Evolutionary conservation across 2,113 vertebrate species (phyloP), one percentile per base, ranked within the genome.

Genomic region (Cyprinus carpio): DNA sequence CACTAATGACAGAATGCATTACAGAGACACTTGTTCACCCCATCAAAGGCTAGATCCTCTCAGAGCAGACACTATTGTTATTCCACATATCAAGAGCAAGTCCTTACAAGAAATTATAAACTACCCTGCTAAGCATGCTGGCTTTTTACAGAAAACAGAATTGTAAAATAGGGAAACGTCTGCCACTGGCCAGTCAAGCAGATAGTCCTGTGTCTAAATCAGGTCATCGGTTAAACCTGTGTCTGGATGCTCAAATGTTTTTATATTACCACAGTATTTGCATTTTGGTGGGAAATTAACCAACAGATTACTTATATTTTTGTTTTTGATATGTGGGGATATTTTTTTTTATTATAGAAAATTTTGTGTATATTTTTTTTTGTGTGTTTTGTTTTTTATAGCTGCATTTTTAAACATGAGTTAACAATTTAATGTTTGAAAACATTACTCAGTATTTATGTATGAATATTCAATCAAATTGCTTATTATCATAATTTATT

Each of bases 1-100:
- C 64, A 78, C 65, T 85, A 87, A 86, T 77, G 80, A 82, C 60
- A 58, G 49, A 60, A 27, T 31, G 34, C 46, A 67, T 81, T 81
- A 69, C 51, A n/a, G 56, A 34, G 65, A 64, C 76, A 34, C 56
- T 54, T 78, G 81, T 81, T 77, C 87, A 40, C 69, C 37, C 31
- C 23, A 76, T 77, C 76, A 69, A 69, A 81, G 60, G 56, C n/a
- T 20, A 40, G 10, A 56, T 84, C 75, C 74, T 65, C 64, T 75
- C 40, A 75, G 58, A 69, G n/a, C 49, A 4, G 69, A 64, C 10
- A 31, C 62, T 76, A 54, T 81, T 78, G 79, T 83, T 86, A 72
- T 84, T 78, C 58, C 40, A 79, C 16, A 62, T 62, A 62, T 79
- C 56, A 11, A 15, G 3, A 65, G 16, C 37, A 67, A 65, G 23